Percentiles rank a stretch among this genome's conserved stretches.
Conservation (phyloP, 2,888 invertebrate genomes). For the Diaprepes abbreviatus region DNA sequence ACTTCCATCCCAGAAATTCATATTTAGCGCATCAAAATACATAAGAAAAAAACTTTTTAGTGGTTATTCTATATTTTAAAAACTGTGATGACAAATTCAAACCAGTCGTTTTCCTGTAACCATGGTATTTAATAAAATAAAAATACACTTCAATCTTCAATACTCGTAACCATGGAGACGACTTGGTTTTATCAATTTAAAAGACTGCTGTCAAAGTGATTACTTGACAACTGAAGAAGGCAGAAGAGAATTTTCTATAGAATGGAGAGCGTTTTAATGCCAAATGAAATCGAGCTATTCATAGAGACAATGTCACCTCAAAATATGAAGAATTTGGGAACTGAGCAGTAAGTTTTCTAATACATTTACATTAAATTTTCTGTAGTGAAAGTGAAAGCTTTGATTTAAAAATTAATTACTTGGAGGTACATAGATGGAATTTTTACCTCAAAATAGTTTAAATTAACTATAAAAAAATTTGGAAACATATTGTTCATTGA, state of each 20-base stretch:
- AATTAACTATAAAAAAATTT: too few relatives aligned
- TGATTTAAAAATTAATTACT: too few relatives aligned
- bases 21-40: too few relatives aligned
- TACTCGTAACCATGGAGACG: conserved; percentile 1
- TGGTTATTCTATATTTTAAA: too few relatives aligned
- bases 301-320: conserved; percentile 80
- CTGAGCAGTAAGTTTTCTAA: conserved; percentile 66
- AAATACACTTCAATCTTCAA: not conserved
- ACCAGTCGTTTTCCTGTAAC: not conserved
- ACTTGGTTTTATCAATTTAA: not conserved
- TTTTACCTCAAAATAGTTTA: too few relatives aligned
- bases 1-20: too few relatives aligned
- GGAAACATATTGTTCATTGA: too few relatives aligned
- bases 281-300: conserved; percentile 82
- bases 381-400: too few relatives aligned
- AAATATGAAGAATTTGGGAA: conserved; percentile 78
- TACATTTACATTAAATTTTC: not conserved
- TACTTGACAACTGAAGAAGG: not conserved
- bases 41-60: too few relatives aligned
- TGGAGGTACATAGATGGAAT: too few relatives aligned
- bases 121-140: not conserved
- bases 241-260: conserved; percentile 27
- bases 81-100: too few relatives aligned
- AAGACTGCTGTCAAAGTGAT: not conserved
- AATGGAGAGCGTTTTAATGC: conserved; percentile 72